Evolutionary conservation across 2,888 invertebrate species (phyloP), one percentile per base, ranked within the genome.

Genomic region (Lutraria lutraria): DNA sequence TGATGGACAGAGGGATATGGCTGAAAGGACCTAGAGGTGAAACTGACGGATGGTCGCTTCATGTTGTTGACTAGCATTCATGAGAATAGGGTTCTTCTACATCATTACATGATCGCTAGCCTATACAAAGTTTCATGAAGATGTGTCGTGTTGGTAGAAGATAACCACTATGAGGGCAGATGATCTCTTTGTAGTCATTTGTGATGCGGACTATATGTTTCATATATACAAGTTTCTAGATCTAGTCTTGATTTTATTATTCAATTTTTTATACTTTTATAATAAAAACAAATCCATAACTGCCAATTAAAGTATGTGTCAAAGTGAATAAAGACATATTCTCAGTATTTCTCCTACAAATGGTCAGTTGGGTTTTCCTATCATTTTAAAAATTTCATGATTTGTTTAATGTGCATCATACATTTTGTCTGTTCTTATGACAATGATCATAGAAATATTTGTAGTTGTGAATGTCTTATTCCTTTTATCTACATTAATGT

Each of bases 221-320:
- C 86, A 86, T 81, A 85, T 85, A 81, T 86, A 86, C 86, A 86
- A 86, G 86, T 86, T 81, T 81, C 86, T 86, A 81, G 86, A 68
- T 86, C 86, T 86, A 86, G 86, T 86, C 86, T n/a, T 31, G 53
- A 81, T 79, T 85, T 83, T 56, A 76, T 80, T 31, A 83, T 34
- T 72, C 72, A 72, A 72, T 80, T 83, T n/a, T 87, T 87, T 87
- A 79, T 81, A 87, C 87, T 87, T 87, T 87, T 87, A 87, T 87
- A 87, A 83, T 83, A 83, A 87, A 72, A 72, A 72, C 12, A 86
- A 85, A 68, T 85, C 85, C 84, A 88, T 85, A 81, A 88, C 88
- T 88, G 88, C 88, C 88, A 88, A 84, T 68, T 10, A 25, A 72
- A 52, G 13, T 81, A 54, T 72, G 21, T 80, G 68, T 83, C 52